Conservation (phyloP, 2,888 invertebrate genomes). For the Noctua fimbriata region DNA sequence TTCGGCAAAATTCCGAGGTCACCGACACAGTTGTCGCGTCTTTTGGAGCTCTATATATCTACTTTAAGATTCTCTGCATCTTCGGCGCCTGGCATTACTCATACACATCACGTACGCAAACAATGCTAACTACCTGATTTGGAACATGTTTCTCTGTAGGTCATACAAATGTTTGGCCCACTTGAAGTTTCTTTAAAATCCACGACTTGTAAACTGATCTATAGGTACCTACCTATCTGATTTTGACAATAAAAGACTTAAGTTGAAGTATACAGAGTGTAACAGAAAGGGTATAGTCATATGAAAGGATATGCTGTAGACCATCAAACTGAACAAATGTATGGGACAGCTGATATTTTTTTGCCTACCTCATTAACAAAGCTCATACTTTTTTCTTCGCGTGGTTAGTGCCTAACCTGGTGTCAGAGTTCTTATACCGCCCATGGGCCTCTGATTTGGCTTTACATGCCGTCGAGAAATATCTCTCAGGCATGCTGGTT, state of each 20-base stretch:
- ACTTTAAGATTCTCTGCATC: slow-evolving; percentile 26
- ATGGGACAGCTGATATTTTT: too few relatives aligned
- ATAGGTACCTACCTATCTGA: not conserved
- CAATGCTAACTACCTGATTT: slow-evolving; percentile 37
- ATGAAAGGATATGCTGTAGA: too few relatives aligned
- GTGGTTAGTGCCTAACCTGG: too few relatives aligned
- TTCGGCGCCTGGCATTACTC: not conserved
- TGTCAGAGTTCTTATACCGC: too few relatives aligned
- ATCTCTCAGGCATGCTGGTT: too few relatives aligned
- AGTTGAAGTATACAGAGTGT: too few relatives aligned
- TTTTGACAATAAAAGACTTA: not conserved
- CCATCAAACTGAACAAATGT: too few relatives aligned
- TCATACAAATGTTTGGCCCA: slow-evolving; percentile 9
- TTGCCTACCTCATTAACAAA: not conserved
- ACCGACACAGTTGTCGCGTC: not conserved
- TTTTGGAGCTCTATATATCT: not conserved
- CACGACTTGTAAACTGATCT: not conserved
- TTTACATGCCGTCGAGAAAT: too few relatives aligned
- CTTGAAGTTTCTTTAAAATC: not conserved
- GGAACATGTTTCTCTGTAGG: slow-evolving; percentile 32
- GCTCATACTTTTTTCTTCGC: too few relatives aligned
- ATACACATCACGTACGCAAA: slow-evolving; percentile 40
- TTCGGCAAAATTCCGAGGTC: slow-evolving; percentile 24
- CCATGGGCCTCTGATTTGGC: too few relatives aligned
- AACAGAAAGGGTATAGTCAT: too few relatives aligned